Evolutionary conservation across 2,797 vertebrate species (phyloP).

Genomic region (Pelobates cultripes): DNA sequence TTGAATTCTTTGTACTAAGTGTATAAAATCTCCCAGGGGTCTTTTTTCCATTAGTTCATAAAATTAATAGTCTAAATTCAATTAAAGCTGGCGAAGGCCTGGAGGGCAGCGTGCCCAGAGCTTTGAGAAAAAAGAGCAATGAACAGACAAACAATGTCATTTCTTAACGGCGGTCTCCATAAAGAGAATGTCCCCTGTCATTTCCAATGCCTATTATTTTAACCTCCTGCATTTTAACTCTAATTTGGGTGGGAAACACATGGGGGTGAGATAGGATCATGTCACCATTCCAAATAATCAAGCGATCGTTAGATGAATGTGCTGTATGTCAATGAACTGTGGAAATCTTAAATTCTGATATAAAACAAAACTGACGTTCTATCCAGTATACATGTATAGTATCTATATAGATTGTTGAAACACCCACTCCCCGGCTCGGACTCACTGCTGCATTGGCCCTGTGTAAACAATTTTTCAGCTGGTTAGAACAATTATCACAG

Average conservation of each 20-base stretch:
- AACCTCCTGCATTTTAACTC: conserved; percentile 4
- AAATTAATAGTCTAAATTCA: conserved; percentile 52
- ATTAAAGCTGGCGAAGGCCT: conserved; percentile 35
- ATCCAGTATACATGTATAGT: too few species aligned
- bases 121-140: conserved; percentile 1
- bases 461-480: too few species aligned
- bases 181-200: conserved; percentile 5
- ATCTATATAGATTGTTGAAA: too few species aligned
- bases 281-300: too few species aligned
- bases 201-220: neutral
- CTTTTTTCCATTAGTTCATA: conserved; percentile 42
- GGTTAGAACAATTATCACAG: too few species aligned
- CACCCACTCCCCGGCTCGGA: too few species aligned
- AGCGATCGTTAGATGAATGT: too few species aligned
- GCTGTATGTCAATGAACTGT: too few species aligned
- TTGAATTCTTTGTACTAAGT: conserved; percentile 22
- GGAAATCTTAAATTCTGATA: too few species aligned
- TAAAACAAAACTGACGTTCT: too few species aligned
- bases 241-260: neutral
- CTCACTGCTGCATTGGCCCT: too few species aligned
- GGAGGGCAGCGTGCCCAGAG: conserved; percentile 34
- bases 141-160: conserved; percentile 16
- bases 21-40: conserved; percentile 32
- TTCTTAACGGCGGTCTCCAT: conserved; percentile 3
- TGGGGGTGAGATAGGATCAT: neutral